Evolutionary conservation across 2,888 invertebrate species (phyloP).

Genomic region (Heliconius ismenius): DNA sequence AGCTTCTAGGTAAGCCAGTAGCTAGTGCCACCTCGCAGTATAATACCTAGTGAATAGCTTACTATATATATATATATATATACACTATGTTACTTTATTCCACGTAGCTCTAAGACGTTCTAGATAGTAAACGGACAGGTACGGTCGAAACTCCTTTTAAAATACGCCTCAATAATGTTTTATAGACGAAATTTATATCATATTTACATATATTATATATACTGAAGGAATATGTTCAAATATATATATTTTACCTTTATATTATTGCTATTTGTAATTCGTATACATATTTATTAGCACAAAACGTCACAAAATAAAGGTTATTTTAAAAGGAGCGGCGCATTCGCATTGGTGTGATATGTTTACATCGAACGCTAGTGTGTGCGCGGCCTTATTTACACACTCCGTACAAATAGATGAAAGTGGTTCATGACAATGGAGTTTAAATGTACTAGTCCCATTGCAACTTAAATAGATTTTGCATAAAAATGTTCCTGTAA

Average conservation of each 20-base stretch:
- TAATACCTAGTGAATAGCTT: slow-evolving; percentile 62
- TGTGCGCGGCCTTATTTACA: slow-evolving; percentile 73
- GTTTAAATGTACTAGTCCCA: slow-evolving; percentile 76
- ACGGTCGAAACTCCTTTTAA: slow-evolving; percentile 67
- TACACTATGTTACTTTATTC: slow-evolving; percentile 62
- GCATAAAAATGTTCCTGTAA: slow-evolving; percentile 79
- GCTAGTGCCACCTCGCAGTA: slow-evolving; percentile 75
- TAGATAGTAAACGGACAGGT: slow-evolving; percentile 69
- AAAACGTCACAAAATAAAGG: slow-evolving; percentile 67
- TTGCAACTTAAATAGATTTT: slow-evolving; percentile 78
- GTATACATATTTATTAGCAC: slow-evolving; percentile 45
- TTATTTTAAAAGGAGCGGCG: slow-evolving; percentile 74
- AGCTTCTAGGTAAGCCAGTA: slow-evolving; percentile 57
- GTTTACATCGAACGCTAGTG: slow-evolving; percentile 74
- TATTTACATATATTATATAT: slow-evolving; percentile 41
- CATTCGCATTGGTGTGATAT: slow-evolving; percentile 72
- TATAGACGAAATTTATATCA: slow-evolving; percentile 41
- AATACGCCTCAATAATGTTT: slow-evolving; percentile 55
- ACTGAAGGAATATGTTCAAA: not conserved
- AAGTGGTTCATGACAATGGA: slow-evolving; percentile 58
- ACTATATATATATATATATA: slow-evolving; percentile 47
- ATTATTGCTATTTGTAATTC: slow-evolving; percentile 1
- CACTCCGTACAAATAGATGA: slow-evolving; percentile 55
- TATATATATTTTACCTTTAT: not conserved
- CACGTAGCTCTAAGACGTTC: slow-evolving; percentile 72